Conservation (phyloP, 2,888 invertebrate species). For the Epirrhoe alternata region DNA sequence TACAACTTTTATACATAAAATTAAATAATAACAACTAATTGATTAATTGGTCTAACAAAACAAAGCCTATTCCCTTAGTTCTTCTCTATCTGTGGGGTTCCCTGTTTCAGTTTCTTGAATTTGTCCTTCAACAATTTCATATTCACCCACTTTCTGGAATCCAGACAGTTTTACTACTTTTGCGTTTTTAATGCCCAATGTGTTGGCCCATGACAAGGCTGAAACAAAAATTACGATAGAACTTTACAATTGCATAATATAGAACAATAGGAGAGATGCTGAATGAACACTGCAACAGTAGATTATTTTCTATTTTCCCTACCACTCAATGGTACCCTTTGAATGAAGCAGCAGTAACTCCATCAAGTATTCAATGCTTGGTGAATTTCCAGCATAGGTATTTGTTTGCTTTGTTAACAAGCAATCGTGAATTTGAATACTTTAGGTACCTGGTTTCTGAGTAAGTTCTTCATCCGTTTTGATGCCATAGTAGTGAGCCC, state of each 20-base stretch:
- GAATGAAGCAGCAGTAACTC: too few relatives aligned
- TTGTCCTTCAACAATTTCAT: slow-evolving; percentile 75
- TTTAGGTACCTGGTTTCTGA: slow-evolving; percentile 78
- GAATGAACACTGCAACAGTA: too few relatives aligned
- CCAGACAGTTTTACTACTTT: slow-evolving; percentile 83
- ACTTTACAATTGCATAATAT: too few relatives aligned
- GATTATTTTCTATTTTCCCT: too few relatives aligned
- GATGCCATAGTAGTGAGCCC: slow-evolving; percentile 88
- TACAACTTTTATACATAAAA: slow-evolving; percentile 22
- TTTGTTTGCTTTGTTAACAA: too few relatives aligned
- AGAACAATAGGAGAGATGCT: too few relatives aligned
- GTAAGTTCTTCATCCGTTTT: slow-evolving; percentile 85
- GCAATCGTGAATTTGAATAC: neutral
- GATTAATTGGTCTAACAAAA: neutral
- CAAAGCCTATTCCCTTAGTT: slow-evolving; percentile 37
- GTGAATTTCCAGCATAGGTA: too few relatives aligned
- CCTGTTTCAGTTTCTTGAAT: slow-evolving; percentile 48
- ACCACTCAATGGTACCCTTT: too few relatives aligned
- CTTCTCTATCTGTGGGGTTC: slow-evolving; percentile 38
- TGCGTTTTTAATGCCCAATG: slow-evolving; percentile 84
- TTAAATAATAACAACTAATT: slow-evolving; percentile 10
- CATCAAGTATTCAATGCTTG: too few relatives aligned
- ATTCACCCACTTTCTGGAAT: slow-evolving; percentile 75
- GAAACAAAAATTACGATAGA: slow-evolving; percentile 60
- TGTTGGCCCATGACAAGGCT: slow-evolving; percentile 83